phyloP scores from a whole-genome alignment of 2,888 invertebrate species.

The Lochmaea capreae region DNA sequence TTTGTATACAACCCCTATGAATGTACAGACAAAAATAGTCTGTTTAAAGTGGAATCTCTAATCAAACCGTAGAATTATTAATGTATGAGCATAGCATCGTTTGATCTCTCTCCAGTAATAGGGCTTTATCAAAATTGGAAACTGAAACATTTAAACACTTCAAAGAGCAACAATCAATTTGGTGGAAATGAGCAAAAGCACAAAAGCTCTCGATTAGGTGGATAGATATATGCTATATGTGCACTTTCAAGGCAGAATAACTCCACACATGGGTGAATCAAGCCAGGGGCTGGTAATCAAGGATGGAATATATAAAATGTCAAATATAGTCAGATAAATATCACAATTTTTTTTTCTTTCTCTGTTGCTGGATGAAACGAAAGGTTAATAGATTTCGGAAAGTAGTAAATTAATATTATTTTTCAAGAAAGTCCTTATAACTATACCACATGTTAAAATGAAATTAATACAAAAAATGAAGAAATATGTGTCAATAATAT shows the following conservation, averaged over 20 bases:
- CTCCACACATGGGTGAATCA: background rate
- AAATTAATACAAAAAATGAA: background rate
- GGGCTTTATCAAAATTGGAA: conserved; percentile 35
- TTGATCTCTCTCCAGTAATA: conserved; percentile 27
- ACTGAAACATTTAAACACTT: conserved; percentile 38
- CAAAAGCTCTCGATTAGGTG: conserved; percentile 12
- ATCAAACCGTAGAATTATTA: conserved; percentile 12
- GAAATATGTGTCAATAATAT: too few species aligned
- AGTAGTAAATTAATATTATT: too few species aligned
- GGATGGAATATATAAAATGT: background rate
- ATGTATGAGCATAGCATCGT: conserved; percentile 11
- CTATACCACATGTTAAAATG: background rate
- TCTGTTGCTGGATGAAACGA: too few species aligned
- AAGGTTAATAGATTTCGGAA: too few species aligned
- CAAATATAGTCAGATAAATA: too few species aligned
- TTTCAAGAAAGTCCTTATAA: too few species aligned
- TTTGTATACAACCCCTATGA: background rate
- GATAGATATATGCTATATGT: background rate
- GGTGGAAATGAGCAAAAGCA: conserved; percentile 22
- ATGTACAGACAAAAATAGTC: background rate
- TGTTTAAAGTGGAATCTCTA: background rate
- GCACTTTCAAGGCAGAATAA: conserved; percentile 2
- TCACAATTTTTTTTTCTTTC: too few species aligned
- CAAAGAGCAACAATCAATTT: conserved; percentile 31
- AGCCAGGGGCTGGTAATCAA: background rate